phyloP scores from a whole-genome alignment of 2,888 invertebrate species.

The Campopleginae sp. region DNA sequence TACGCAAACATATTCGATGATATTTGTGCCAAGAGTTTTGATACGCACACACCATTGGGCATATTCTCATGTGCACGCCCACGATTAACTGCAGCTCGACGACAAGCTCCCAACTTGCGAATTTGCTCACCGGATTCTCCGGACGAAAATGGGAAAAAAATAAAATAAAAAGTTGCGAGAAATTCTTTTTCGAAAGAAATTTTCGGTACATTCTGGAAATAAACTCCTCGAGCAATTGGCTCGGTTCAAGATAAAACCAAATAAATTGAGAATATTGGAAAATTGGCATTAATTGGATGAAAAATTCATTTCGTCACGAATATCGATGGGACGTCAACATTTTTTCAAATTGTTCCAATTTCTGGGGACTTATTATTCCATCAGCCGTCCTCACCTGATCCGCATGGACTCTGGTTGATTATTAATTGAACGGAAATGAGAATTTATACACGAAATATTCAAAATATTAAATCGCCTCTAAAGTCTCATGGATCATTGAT shows the following conservation, averaged over 20 bases:
- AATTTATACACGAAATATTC: neutral
- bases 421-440: neutral
- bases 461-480: neutral
- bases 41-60: slow-evolving; percentile 40
- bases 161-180: neutral
- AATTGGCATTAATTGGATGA: neutral
- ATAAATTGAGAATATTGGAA: neutral
- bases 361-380: neutral
- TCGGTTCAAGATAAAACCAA: neutral
- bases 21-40: slow-evolving; percentile 22
- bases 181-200: neutral
- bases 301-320: neutral
- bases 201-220: neutral
- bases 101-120: slow-evolving; percentile 58
- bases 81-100: slow-evolving; percentile 45
- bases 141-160: slow-evolving; percentile 1
- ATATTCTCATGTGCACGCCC: slow-evolving; percentile 57
- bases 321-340: neutral
- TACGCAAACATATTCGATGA: slow-evolving; percentile 36
- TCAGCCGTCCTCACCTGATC: neutral
- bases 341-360: neutral
- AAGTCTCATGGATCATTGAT: slow-evolving; percentile 50
- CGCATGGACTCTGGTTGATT: neutral
- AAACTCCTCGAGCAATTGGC: neutral
- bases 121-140: slow-evolving; percentile 51